Percentiles rank a stretch among this genome's conserved stretches.
Conservation (phyloP, 2,888 invertebrate species). For the Meta bourneti region DNA sequence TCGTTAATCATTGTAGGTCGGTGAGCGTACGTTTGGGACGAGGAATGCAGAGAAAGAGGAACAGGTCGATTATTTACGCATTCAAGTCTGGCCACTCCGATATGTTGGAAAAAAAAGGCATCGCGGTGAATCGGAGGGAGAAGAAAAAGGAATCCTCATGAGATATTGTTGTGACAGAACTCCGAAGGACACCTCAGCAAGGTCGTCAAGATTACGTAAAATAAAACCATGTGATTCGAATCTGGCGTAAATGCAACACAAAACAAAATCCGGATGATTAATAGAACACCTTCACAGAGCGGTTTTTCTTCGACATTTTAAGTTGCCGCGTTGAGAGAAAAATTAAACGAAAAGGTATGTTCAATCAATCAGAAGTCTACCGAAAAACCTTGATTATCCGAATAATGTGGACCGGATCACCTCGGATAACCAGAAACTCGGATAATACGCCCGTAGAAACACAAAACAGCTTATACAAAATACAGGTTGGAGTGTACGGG, state of each 20-base stretch:
- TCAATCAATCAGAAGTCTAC: too few relatives aligned
- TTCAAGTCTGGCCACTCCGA: slow-evolving; percentile 1
- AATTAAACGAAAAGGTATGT: too few relatives aligned
- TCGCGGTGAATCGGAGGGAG: not conserved
- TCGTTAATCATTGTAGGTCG: not conserved
- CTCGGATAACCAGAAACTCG: too few relatives aligned
- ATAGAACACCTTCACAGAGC: too few relatives aligned
- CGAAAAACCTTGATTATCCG: too few relatives aligned
- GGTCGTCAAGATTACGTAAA: not conserved
- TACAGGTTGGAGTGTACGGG: too few relatives aligned
- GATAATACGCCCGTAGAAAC: too few relatives aligned
- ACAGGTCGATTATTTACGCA: slow-evolving; percentile 4
- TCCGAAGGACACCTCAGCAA: slow-evolving; percentile 12
- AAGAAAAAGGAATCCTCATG: not conserved
- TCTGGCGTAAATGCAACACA: not conserved
- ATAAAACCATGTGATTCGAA: not conserved
- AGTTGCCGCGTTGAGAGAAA: too few relatives aligned
- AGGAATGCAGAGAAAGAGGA: not conserved
- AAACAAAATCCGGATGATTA: not conserved
- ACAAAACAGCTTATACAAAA: too few relatives aligned
- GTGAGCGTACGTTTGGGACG: not conserved
- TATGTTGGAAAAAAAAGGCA: not conserved
- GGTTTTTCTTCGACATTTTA: too few relatives aligned
- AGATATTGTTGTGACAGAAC: too few relatives aligned
- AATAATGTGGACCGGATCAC: too few relatives aligned